A percentile compares a stretch with the other conserved stretches of the same genome.
phyloP scores from a whole-genome alignment of 2,888 invertebrate species.

The Latrodectus hesperus region DNA sequence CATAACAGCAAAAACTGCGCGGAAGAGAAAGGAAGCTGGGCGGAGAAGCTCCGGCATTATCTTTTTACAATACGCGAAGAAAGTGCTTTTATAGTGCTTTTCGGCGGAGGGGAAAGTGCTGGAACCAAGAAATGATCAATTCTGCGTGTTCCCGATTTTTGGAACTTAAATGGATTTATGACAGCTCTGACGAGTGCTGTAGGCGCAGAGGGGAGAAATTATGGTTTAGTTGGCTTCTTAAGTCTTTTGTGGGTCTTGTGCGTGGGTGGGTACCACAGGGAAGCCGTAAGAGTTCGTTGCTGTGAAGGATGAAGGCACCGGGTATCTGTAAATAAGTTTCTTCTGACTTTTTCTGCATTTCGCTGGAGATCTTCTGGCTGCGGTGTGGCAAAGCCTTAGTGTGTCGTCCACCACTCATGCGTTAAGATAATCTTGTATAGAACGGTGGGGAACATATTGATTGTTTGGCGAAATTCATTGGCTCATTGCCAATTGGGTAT shows the following conservation, averaged over 20 bases:
- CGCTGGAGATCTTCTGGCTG: too few relatives aligned
- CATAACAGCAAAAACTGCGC: background rate
- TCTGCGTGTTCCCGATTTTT: conserved; percentile 41
- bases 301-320: too few relatives aligned
- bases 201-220: conserved; percentile 12
- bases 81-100: conserved; percentile 35
- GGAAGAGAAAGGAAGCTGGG: background rate
- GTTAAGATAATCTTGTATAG: too few relatives aligned
- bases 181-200: conserved; percentile 19
- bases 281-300: background rate
- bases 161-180: conserved; percentile 67
- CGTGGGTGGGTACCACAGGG: background rate
- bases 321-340: too few relatives aligned
- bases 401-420: too few relatives aligned
- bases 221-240: conserved; percentile 25
- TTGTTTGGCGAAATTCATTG: too few relatives aligned
- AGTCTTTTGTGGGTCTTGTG: conserved; percentile 1
- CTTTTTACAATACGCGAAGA: conserved; percentile 40
- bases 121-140: conserved; percentile 52
- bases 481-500: too few relatives aligned
- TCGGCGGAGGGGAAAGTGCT: conserved; percentile 8
- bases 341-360: too few relatives aligned
- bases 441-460: too few relatives aligned
- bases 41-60: conserved; percentile 43
- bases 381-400: too few relatives aligned